A percentile compares a stretch with the other conserved stretches of the same genome.
These are phyloP conservation scores for Molossus molossus DNA, from an alignment of 2,797 vertebrate species.

Conservation along the genomic window DNA sequence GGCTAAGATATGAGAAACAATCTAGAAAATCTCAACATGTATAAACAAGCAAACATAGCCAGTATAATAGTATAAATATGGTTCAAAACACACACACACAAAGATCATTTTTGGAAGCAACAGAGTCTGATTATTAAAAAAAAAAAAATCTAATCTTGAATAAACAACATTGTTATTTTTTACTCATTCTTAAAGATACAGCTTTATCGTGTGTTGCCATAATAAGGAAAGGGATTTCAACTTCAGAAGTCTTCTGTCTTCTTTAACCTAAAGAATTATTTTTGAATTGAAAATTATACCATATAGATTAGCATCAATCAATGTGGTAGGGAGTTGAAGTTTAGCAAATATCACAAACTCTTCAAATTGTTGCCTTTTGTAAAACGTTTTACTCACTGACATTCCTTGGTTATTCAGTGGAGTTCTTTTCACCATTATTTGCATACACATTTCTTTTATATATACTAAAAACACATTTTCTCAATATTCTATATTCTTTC, in stretches of 20 bases:
- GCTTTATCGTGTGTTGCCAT: neutral
- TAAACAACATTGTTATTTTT: neutral
- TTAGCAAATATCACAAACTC: neutral
- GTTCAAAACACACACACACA: neutral
- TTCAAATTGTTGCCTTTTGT: neutral
- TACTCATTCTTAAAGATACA: neutral
- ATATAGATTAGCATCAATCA: neutral
- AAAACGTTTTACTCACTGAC: neutral
- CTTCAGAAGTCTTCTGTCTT: neutral
- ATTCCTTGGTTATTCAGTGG: neutral
- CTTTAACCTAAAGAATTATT: neutral
- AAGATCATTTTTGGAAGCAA: neutral
- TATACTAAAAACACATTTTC: neutral
- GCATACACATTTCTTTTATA: neutral
- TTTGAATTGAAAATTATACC: neutral
- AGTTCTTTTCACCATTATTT: neutral
- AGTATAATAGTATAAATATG: neutral
- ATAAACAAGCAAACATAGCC: neutral
- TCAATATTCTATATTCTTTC: neutral
- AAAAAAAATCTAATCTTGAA: neutral
- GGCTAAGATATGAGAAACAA: neutral
- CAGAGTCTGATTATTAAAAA: neutral
- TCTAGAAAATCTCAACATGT: neutral
- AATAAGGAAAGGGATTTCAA: neutral
- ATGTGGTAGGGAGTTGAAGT: neutral